These are phyloP conservation scores for Subacronicta megacephala DNA, from an alignment of 2,888 invertebrate genomes.

Conservation along the genomic window DNA sequence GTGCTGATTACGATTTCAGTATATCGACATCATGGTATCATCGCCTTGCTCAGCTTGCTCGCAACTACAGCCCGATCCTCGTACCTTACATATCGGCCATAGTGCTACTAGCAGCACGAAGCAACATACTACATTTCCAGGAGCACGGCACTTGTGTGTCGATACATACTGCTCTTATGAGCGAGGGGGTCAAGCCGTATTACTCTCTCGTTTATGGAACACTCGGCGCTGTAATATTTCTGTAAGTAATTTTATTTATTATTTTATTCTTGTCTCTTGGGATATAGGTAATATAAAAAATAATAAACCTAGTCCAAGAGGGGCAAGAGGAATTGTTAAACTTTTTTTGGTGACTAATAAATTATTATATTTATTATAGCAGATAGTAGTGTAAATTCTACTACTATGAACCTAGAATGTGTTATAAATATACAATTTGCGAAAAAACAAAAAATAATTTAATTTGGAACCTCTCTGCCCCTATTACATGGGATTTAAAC, in stretches of 20 bases:
- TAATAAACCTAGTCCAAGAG: too few relatives aligned
- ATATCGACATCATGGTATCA: slow-evolving; percentile 89
- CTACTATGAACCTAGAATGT: too few relatives aligned
- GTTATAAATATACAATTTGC: too few relatives aligned
- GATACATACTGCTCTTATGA: slow-evolving; percentile 89
- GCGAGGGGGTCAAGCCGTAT: slow-evolving; percentile 89
- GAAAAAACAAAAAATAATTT: too few relatives aligned
- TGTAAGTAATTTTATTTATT: slow-evolving; percentile 74
- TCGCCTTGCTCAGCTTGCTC: slow-evolving; percentile 91
- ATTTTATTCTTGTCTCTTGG: too few relatives aligned
- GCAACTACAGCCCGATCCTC: slow-evolving; percentile 91
- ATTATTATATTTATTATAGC: too few relatives aligned
- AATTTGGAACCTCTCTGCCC: too few relatives aligned
- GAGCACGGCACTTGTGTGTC: slow-evolving; percentile 75
- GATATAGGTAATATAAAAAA: too few relatives aligned
- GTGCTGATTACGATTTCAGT: slow-evolving; percentile 73
- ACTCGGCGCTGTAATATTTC: slow-evolving; percentile 76
- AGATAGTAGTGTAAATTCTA: too few relatives aligned
- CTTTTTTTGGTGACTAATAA: too few relatives aligned
- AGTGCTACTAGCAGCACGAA: slow-evolving; percentile 89
- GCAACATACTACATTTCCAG: slow-evolving; percentile 64
- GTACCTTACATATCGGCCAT: slow-evolving; percentile 92
- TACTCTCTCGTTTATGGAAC: slow-evolving; percentile 87
- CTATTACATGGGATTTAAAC: too few relatives aligned
- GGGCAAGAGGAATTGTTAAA: too few relatives aligned